Evolutionary conservation across 2,797 vertebrate species (phyloP).

Genomic region (Catharus ustulatus): DNA sequence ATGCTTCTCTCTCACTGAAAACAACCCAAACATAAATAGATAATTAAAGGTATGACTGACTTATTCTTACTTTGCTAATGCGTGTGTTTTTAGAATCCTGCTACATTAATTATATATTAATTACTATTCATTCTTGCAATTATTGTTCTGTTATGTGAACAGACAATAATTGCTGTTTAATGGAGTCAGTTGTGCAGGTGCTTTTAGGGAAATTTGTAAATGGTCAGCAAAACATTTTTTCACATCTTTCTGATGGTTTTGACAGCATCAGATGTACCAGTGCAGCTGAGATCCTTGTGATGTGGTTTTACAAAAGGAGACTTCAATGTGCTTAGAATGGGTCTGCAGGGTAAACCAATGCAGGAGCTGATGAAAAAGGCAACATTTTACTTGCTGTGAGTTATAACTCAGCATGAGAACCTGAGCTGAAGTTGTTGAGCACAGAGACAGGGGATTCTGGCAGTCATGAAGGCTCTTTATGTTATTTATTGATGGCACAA

Average conservation of each 20-base stretch:
- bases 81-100: background rate
- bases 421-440: background rate
- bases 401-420: background rate
- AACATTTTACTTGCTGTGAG: background rate
- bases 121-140: background rate
- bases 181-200: background rate
- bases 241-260: background rate
- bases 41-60: background rate
- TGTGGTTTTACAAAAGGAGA: background rate
- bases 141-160: background rate
- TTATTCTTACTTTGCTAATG: background rate
- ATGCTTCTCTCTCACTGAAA: background rate
- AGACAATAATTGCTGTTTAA: background rate
- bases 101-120: slow-evolving; percentile 16
- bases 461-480: background rate
- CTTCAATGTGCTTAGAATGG: background rate
- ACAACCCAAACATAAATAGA: background rate
- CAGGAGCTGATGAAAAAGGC: background rate
- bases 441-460: background rate
- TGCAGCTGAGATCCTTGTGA: background rate
- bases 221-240: background rate
- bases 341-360: background rate
- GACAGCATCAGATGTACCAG: background rate
- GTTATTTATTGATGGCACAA: background rate
- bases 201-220: background rate